Base-by-base conservation (phyloP, 2,888 invertebrate genomes). In the Malthinus seriepunctatus region DNA sequence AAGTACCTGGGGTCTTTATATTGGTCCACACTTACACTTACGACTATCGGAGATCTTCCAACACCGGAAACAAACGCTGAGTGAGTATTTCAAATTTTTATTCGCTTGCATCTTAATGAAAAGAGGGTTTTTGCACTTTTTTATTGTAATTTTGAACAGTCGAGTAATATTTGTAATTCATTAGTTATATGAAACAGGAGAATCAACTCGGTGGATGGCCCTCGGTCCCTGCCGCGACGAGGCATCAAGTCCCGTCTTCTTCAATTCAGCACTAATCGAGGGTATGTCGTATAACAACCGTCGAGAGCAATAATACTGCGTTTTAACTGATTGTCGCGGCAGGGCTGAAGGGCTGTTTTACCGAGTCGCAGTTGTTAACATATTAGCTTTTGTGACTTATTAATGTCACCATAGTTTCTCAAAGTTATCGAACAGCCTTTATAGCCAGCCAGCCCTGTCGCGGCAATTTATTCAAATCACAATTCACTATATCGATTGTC, bases 31-130 rank as follows among this genome's bases (percentile, higher is more conserved):
- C 83, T 97, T 63, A 97, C 97, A 0, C 83, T 97, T 58, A 97
- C 97, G 35, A 97, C 97, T 38, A 97, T 97, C 65, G 97, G 97
- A 14, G 97, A 97, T 78, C 85, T 97, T 65, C 96, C 96, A 1
- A 95, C 95, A 3, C 97, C 97, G 1, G 95, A 95, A 78, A 94
- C 95, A 63, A 95, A 96, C 80, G 93, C 92, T 77, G 94, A 97
- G 97, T 97, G 84, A 94, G 96, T 91, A 63, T 11, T 39, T 42
- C 14, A 8, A 1, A 37, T 37, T 11, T 11, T 35, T 35, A n/a
- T 10, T 37, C 12, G n/a, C n/a, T n/a, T n/a, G n/a, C n/a, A n/a
- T n/a, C n/a, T n/a, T 11, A 1, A 37, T 7, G 7, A 34, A 34
- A 3, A 34, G 9, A 9, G 10, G 1, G n/a, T 35, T 5, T 10